phyloP scores from a whole-genome alignment of 2,888 invertebrate species.

The Aporophyla lueneburgensis region DNA sequence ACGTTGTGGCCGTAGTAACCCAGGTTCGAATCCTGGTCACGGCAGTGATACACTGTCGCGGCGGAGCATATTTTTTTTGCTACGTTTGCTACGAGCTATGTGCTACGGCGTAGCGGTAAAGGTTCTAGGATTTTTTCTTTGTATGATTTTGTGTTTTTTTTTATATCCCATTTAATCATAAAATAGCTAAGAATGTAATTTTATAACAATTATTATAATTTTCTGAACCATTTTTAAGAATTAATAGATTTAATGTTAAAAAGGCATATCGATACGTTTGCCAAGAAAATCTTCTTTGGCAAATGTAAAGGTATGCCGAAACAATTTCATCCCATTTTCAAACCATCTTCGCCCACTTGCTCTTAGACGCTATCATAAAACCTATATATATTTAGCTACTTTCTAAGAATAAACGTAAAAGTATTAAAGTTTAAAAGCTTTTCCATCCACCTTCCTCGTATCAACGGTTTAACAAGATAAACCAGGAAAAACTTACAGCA shows the following conservation, averaged over 20 bases:
- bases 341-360: not conserved
- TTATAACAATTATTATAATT: too few relatives aligned
- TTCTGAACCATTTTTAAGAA: too few relatives aligned
- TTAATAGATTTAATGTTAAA: too few relatives aligned
- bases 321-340: not conserved
- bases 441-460: slow-evolving; percentile 39
- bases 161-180: not conserved
- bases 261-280: too few relatives aligned
- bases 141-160: not conserved
- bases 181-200: too few relatives aligned
- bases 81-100: slow-evolving; percentile 11
- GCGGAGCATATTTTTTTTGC: slow-evolving; percentile 49
- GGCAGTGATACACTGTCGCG: slow-evolving; percentile 75
- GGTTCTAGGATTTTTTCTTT: not conserved
- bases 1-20: slow-evolving; percentile 95
- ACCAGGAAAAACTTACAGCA: slow-evolving; percentile 2
- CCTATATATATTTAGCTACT: not conserved
- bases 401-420: slow-evolving; percentile 31
- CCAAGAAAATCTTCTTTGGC: not conserved
- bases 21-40: slow-evolving; percentile 93
- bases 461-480: slow-evolving; percentile 44
- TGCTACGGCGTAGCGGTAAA: slow-evolving; percentile 11
- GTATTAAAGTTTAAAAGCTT: slow-evolving; percentile 58
- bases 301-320: not conserved
- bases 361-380: not conserved